phyloP scores from a whole-genome alignment of 2,888 invertebrate species.

The Portevinia maculata region DNA sequence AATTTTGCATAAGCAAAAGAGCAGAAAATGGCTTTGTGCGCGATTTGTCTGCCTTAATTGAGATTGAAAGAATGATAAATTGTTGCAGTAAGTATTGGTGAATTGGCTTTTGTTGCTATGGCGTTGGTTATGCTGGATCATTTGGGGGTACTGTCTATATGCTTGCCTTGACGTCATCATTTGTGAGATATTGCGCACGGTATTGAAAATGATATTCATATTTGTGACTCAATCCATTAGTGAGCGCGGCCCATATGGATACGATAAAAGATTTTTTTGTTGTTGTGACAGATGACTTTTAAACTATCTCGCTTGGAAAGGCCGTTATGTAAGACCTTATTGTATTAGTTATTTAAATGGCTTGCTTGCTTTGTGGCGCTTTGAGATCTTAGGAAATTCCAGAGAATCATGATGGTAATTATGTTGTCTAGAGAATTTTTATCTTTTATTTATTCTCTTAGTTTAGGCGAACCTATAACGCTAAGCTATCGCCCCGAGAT shows the following conservation, averaged over 20 bases:
- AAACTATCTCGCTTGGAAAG: not conserved
- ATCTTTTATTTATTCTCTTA: no score
- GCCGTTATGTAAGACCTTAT: conserved; percentile 17
- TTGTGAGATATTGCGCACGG: conserved; percentile 60
- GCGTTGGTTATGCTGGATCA: conserved; percentile 4
- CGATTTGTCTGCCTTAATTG: conserved; percentile 73
- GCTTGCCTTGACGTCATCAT: conserved; percentile 60
- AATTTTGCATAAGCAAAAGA: conserved; percentile 48
- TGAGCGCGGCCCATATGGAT: conserved; percentile 18
- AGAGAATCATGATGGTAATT: no score
- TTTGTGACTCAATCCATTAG: conserved; percentile 55
- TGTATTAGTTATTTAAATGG: not conserved
- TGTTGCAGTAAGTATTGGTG: conserved; percentile 37
- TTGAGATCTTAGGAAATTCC: not conserved
- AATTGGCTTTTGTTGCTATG: conserved; percentile 41
- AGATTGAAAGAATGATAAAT: conserved; percentile 70
- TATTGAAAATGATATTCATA: conserved; percentile 47
- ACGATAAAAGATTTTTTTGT: conserved; percentile 7
- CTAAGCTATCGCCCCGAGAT: no score
- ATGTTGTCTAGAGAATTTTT: no score
- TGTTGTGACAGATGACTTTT: conserved; percentile 1
- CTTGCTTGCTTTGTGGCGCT: not conserved
- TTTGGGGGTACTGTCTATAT: conserved; percentile 17
- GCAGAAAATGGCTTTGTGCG: conserved; percentile 33
- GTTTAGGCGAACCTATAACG: no score